A percentile compares a stretch with the other conserved stretches of the same genome.
Conservation (phyloP, 2,888 invertebrate genomes). For the Cactoblastis cactorum region DNA sequence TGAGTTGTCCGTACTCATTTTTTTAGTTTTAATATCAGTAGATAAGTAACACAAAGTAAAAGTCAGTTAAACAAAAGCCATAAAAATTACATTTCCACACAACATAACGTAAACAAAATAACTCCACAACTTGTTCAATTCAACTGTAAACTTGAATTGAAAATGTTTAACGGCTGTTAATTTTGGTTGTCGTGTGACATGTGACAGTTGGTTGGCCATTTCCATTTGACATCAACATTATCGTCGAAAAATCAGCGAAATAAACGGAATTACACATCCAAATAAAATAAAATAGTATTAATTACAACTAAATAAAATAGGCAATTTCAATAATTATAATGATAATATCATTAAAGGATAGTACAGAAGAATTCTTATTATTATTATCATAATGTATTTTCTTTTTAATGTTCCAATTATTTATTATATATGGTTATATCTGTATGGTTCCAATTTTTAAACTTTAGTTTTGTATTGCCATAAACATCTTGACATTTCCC, state of each 20-base stretch:
- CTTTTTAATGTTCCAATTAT: too few species aligned
- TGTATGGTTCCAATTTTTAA: too few species aligned
- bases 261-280: too few species aligned
- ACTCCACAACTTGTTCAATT: not conserved
- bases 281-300: too few species aligned
- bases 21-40: slow-evolving; percentile 17
- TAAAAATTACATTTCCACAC: slow-evolving; percentile 1
- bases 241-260: not conserved
- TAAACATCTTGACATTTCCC: too few species aligned
- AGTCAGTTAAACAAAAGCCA: not conserved
- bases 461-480: too few species aligned
- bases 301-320: too few species aligned
- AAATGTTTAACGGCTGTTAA: slow-evolving; percentile 2
- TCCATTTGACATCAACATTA: not conserved
- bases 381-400: too few species aligned
- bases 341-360: too few species aligned
- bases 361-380: too few species aligned
- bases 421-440: too few species aligned
- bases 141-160: slow-evolving; percentile 6
- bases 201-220: not conserved
- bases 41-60: not conserved
- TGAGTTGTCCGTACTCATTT: slow-evolving; percentile 67
- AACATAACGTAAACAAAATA: slow-evolving; percentile 2
- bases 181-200: not conserved
- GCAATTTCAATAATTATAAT: too few species aligned